phyloP scores from a whole-genome alignment of 2,797 vertebrate species.

The Myripristis murdjan region DNA sequence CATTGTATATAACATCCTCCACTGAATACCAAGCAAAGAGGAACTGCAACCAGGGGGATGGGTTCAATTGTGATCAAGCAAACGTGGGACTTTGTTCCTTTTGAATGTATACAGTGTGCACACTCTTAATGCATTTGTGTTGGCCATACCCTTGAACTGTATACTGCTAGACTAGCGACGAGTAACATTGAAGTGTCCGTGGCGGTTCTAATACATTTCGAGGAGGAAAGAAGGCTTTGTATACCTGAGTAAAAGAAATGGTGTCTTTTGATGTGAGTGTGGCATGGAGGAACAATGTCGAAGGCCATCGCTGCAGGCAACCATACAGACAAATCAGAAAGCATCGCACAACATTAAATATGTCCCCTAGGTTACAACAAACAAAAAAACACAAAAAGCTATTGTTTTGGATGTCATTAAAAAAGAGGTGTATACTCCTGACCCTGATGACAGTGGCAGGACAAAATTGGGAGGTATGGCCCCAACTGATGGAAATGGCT shows the following conservation, averaged over 20 bases:
- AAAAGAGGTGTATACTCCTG: slow-evolving; percentile 49
- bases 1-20: slow-evolving; percentile 32
- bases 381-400: slow-evolving; percentile 57
- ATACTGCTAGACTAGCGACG: slow-evolving; percentile 29
- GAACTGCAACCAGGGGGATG: slow-evolving; percentile 31
- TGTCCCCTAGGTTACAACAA: slow-evolving; percentile 58
- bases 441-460: slow-evolving; percentile 71
- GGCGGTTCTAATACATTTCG: slow-evolving; percentile 60
- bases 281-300: slow-evolving; percentile 68
- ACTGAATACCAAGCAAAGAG: slow-evolving; percentile 31
- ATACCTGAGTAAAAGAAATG: slow-evolving; percentile 68
- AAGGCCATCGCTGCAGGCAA: slow-evolving; percentile 71
- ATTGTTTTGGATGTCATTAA: slow-evolving; percentile 67
- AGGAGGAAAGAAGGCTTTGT: slow-evolving; percentile 56
- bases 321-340: slow-evolving; percentile 67
- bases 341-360: slow-evolving; percentile 65
- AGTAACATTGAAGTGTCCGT: slow-evolving; percentile 40
- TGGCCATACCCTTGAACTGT: slow-evolving; percentile 77
- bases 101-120: slow-evolving; percentile 55
- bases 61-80: slow-evolving; percentile 62
- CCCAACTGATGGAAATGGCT: slow-evolving; percentile 24
- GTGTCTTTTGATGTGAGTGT: slow-evolving; percentile 69
- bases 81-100: slow-evolving; percentile 52
- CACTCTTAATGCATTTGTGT: slow-evolving; percentile 60
- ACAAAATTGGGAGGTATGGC: slow-evolving; percentile 53